Conservation (phyloP, 92 coral and sea anemone genomes). For the Bergia puertoricense region DNA sequence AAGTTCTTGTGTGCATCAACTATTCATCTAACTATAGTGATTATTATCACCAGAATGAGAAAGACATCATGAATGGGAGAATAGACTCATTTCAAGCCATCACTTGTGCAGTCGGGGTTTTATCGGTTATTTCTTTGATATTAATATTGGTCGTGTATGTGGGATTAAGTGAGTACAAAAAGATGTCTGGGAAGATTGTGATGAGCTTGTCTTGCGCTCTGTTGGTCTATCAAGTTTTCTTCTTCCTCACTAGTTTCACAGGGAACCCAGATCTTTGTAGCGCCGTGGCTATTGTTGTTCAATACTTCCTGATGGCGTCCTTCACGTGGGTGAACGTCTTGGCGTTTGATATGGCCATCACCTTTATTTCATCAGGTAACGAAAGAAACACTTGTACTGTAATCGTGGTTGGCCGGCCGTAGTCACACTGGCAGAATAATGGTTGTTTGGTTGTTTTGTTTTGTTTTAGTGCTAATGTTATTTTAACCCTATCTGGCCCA, state of each 20-base stretch:
- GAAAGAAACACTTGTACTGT: neutral
- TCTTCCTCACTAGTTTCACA: conserved; percentile 20
- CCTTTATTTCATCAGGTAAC: conserved; percentile 19
- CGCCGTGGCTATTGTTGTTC: conserved; percentile 20
- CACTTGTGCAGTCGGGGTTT: neutral
- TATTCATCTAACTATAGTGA: conserved; percentile 17
- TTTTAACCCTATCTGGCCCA: too few relatives aligned
- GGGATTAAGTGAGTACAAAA: conserved; percentile 2
- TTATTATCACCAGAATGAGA: neutral
- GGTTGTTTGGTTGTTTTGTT: too few relatives aligned
- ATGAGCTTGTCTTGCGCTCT: conserved; percentile 10
- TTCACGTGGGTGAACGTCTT: conserved; percentile 19
- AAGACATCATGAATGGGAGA: neutral
- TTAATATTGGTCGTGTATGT: neutral
- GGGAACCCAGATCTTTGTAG: conserved; percentile 5
- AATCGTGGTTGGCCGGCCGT: too few relatives aligned
- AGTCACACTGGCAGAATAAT: too few relatives aligned
- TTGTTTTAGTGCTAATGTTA: too few relatives aligned
- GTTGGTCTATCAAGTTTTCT: conserved; percentile 8
- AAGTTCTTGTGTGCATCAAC: conserved; percentile 2
- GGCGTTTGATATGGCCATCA: conserved; percentile 8
- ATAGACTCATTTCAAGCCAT: neutral
- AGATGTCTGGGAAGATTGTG: conserved; percentile 26
- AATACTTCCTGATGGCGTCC: conserved; percentile 17
- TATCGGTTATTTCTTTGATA: neutral